Percentiles rank a stretch among this genome's conserved stretches.
Conservation (phyloP, 2,113 vertebrate species). For the Syngnathus typhle region DNA sequence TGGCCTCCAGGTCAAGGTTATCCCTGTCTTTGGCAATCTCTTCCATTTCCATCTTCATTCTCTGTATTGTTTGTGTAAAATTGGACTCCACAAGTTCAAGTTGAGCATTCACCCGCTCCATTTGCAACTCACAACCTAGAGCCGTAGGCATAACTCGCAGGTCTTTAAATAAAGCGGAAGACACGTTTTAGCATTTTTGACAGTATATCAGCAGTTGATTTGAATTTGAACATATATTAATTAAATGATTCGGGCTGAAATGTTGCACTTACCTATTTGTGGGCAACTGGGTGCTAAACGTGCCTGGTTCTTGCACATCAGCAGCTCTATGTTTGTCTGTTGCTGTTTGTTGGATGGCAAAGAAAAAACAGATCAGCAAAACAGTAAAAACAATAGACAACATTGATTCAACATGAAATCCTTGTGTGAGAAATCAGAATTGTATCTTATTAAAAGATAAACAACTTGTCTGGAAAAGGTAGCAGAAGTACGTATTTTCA, state of each 20-base stretch:
- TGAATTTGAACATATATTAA: not conserved
- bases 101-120: constrained; percentile 29
- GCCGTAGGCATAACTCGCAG: fast-evolving
- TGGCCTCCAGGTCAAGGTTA: constrained; percentile 48
- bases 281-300: not conserved
- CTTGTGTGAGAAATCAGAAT: not conserved
- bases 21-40: constrained; percentile 48
- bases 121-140: constrained; percentile 1
- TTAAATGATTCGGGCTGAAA: not conserved
- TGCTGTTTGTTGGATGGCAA: not conserved
- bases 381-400: not conserved
- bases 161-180: not conserved
- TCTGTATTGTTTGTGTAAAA: constrained; percentile 54
- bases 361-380: not conserved
- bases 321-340: not conserved
- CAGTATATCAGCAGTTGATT: not conserved
- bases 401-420: not conserved
- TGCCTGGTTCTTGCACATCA: not conserved
- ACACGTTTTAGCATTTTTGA: not conserved
- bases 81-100: constrained; percentile 50
- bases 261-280: not conserved
- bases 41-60: constrained; percentile 46
- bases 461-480: not conserved
- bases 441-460: not conserved
- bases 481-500: too few species aligned